Evolutionary conservation across 2,888 invertebrate species (phyloP).

Genomic region (Scaeva pyrastri): DNA sequence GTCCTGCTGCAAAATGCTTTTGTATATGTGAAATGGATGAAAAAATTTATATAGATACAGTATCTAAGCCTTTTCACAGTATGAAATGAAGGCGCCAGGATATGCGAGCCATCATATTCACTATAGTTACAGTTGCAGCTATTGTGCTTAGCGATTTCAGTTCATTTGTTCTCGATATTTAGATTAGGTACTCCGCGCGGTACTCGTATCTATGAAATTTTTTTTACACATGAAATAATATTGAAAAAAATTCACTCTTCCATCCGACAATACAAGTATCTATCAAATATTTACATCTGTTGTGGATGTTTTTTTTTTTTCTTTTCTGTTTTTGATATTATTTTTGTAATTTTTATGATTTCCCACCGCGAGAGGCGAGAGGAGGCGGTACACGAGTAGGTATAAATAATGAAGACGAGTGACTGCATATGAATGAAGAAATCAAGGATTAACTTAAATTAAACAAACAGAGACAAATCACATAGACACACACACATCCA

Average conservation of each 20-base stretch:
- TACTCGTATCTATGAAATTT: not conserved
- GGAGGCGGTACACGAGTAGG: conserved; percentile 39
- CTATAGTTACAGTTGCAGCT: conserved; percentile 1
- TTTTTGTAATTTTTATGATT: conserved; percentile 30
- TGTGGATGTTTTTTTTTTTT: conserved; percentile 43
- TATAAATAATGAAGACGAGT: conserved; percentile 13
- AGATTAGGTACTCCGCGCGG: conserved; percentile 22
- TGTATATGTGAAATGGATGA: conserved; percentile 3
- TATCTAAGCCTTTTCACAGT: conserved; percentile 29
- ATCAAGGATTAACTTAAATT: conserved; percentile 63
- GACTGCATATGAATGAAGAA: conserved; percentile 55
- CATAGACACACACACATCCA: not conserved
- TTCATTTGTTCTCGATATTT: conserved; percentile 70
- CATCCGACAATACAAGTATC: conserved; percentile 14
- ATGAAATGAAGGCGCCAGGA: conserved; percentile 53
- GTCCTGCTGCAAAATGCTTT: conserved; percentile 7
- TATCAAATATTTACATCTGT: conserved; percentile 71
- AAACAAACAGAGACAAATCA: conserved; percentile 56
- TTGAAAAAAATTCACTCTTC: conserved; percentile 18
- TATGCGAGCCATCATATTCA: not conserved
- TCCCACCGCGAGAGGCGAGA: conserved; percentile 29
- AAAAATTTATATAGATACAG: conserved; percentile 13
- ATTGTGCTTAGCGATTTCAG: conserved; percentile 63
- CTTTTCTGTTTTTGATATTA: not conserved
- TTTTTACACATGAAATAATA: conserved; percentile 27